phyloP scores from a whole-genome alignment of 30 jellyfish, hydroid and myxozoan species.

The Aurelia sp. region DNA sequence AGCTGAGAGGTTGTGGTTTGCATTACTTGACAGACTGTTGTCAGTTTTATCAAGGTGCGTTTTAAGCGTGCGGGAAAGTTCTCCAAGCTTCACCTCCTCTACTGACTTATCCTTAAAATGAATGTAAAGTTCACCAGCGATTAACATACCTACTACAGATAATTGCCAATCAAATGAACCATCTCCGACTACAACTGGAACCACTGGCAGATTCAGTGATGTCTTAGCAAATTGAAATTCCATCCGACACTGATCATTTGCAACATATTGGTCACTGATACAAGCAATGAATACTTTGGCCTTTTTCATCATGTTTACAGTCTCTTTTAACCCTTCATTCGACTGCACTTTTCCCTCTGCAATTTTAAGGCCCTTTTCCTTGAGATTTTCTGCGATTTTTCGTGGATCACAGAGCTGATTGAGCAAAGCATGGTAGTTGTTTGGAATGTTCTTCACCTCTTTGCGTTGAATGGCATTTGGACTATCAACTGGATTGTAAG shows the following conservation, averaged over 20 bases:
- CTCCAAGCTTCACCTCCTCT: conserved; percentile 39
- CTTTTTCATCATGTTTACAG: conserved; percentile 53
- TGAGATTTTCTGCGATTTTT: conserved; percentile 38
- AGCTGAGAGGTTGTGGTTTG: neutral
- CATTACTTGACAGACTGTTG: neutral
- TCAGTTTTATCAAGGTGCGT: conserved; percentile 25
- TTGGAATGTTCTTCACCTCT: conserved; percentile 28
- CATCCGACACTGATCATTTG: conserved; percentile 79
- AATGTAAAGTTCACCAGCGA: conserved; percentile 80
- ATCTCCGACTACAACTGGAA: conserved; percentile 83
- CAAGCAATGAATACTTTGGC: conserved; percentile 87
- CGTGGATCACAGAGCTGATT: conserved; percentile 66
- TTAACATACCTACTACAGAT: conserved; percentile 77
- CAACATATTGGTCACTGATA: conserved; percentile 75
- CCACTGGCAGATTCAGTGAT: conserved; percentile 65
- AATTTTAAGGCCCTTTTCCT: conserved; percentile 48
- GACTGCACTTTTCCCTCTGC: conserved; percentile 22
- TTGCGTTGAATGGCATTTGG: conserved; percentile 42
- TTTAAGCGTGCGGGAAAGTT: conserved; percentile 25
- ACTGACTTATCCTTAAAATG: conserved; percentile 71
- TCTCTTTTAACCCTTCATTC: conserved; percentile 39
- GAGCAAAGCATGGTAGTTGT: conserved; percentile 1
- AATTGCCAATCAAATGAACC: conserved; percentile 77
- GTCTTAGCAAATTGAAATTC: conserved; percentile 82
- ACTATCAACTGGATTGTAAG: conserved; percentile 57